These are phyloP conservation scores for Oreochromis tanganicae DNA, from an alignment of 2,113 vertebrate genomes.

Conservation along the genomic window DNA sequence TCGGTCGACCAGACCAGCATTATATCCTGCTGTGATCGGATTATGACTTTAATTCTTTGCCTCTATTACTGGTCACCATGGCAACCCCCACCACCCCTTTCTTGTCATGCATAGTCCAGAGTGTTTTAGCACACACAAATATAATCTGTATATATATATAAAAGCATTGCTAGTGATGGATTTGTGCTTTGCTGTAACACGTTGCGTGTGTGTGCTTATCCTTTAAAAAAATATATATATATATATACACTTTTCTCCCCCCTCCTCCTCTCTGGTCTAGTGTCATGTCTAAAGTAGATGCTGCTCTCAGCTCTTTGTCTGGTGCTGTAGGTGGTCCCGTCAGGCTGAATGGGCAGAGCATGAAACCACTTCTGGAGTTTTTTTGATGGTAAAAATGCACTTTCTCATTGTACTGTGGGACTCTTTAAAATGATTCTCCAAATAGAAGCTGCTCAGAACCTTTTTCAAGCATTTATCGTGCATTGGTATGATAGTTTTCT, in stretches of 20 bases:
- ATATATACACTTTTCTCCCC: neutral
- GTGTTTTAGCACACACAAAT: neutral
- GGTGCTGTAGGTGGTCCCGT: conserved; percentile 22
- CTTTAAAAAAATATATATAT: no score
- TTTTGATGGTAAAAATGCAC: conserved; percentile 5
- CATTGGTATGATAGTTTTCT: neutral
- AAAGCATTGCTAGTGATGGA: neutral
- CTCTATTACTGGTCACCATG: conserved; percentile 22
- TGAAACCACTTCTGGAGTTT: neutral
- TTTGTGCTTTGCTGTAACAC: neutral
- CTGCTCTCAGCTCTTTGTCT: conserved; percentile 19
- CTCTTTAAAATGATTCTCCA: neutral
- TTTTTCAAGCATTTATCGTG: neutral
- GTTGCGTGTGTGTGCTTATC: neutral
- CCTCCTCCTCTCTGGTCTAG: neutral
- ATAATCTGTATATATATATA: neutral
- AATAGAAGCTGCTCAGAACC: neutral
- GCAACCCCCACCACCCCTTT: conserved; percentile 2
- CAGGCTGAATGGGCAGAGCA: neutral
- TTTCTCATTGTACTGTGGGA: neutral
- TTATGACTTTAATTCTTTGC: conserved; percentile 51
- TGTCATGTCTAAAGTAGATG: neutral
- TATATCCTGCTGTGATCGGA: conserved; percentile 40
- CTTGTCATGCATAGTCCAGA: neutral
- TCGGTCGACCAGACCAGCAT: neutral